phyloP scores from a whole-genome alignment of 2,797 vertebrate species.

The Botia kubotai region DNA sequence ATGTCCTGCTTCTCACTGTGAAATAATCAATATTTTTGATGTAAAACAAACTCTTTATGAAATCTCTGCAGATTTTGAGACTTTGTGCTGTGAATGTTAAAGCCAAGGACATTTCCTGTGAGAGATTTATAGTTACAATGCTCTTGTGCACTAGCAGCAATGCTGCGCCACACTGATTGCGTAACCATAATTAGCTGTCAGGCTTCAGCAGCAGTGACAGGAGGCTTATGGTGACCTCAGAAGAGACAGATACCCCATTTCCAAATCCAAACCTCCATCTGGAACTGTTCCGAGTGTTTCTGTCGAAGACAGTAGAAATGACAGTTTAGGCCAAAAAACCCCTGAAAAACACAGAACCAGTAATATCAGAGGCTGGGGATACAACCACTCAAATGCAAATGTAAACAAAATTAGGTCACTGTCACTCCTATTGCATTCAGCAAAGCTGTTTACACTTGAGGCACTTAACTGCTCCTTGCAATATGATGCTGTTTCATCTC shows the following conservation, averaged over 20 bases:
- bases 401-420: not conserved
- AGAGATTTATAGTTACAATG: constrained; percentile 15
- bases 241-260: constrained; percentile 1
- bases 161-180: constrained; percentile 12
- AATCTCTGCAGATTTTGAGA: not conserved
- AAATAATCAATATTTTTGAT: constrained; percentile 22
- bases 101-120: not conserved
- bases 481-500: not conserved
- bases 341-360: not conserved
- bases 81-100: constrained; percentile 14
- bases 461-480: not conserved
- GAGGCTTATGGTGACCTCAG: not conserved
- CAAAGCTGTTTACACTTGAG: not conserved
- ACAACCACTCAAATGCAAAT: not conserved
- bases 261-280: not conserved
- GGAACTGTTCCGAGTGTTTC: not conserved
- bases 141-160: constrained; percentile 4
- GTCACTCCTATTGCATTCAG: not conserved
- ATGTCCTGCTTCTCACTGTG: not conserved
- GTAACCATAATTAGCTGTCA: constrained; percentile 31
- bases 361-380: not conserved
- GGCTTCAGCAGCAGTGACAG: constrained; percentile 36
- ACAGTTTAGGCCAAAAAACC: not conserved
- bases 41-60: constrained; percentile 9
- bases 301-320: not conserved